phyloP scores from a whole-genome alignment of 2,888 invertebrate species.

The Limnephilus rhombicus region DNA sequence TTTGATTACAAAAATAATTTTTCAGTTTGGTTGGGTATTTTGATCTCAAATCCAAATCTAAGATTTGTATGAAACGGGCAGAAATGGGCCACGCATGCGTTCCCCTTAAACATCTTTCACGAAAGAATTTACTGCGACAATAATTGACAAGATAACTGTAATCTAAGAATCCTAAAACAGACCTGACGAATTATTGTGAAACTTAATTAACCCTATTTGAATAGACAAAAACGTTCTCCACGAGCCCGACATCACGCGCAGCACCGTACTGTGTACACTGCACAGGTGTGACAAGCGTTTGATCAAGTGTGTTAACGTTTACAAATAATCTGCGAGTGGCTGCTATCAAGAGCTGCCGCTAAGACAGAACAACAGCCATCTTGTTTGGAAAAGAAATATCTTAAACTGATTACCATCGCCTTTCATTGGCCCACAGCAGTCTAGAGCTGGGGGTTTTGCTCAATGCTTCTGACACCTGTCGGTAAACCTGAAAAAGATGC shows the following conservation, averaged over 20 bases:
- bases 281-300: not conserved
- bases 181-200: conserved; percentile 9
- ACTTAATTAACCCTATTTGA: conserved; percentile 26
- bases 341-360: conserved; percentile 42
- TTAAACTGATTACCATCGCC: conserved; percentile 26
- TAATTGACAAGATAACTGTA: conserved; percentile 6
- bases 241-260: not conserved
- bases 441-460: not conserved
- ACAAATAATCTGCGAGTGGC: conserved; percentile 34
- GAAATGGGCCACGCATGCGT: too few relatives aligned
- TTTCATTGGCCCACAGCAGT: not conserved
- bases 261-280: not conserved
- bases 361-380: not conserved
- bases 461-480: conserved; percentile 42
- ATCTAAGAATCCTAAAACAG: conserved; percentile 6
- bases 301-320: conserved; percentile 14
- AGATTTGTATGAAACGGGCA: too few relatives aligned
- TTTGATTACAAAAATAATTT: too few relatives aligned
- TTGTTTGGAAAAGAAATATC: conserved; percentile 43
- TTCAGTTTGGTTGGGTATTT: too few relatives aligned
- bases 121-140: not conserved
- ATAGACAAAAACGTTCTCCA: conserved; percentile 29
- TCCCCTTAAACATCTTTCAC: not conserved
- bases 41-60: too few relatives aligned
- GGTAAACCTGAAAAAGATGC: conserved; percentile 32